Evolutionary conservation across 2,888 invertebrate species (phyloP).

Genomic region (Phoronis australis): DNA sequence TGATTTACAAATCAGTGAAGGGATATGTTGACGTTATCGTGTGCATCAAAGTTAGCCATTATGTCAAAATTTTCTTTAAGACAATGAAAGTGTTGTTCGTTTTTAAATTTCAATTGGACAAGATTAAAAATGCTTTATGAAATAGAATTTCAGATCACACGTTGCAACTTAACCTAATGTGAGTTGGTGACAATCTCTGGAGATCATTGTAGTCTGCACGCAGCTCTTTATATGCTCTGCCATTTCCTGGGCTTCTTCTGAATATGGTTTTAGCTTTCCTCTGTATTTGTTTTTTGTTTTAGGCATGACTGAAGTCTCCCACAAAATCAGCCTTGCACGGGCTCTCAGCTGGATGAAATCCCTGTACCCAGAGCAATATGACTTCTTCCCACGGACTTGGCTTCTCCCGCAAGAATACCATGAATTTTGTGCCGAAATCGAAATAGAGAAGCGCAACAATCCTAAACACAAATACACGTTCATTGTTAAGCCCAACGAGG

Average conservation of each 20-base stretch:
- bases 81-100: too few relatives aligned
- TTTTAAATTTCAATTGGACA: not conserved
- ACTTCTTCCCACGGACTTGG: constrained; percentile 56
- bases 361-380: constrained; percentile 54
- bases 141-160: not conserved
- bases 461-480: constrained; percentile 38
- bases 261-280: not conserved
- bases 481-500: constrained; percentile 56
- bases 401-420: constrained; percentile 54
- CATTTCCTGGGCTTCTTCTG: not conserved
- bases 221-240: not conserved
- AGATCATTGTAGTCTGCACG: not conserved
- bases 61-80: too few relatives aligned
- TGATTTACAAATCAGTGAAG: too few relatives aligned
- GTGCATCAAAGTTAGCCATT: too few relatives aligned
- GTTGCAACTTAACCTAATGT: too few relatives aligned
- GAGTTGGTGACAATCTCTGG: too few relatives aligned
- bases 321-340: constrained; percentile 54
- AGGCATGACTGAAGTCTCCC: constrained; percentile 55
- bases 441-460: constrained; percentile 22
- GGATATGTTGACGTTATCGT: too few relatives aligned
- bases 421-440: constrained; percentile 38
- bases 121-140: not conserved
- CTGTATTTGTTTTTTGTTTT: constrained; percentile 5
- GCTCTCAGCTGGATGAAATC: constrained; percentile 53